Evolutionary conservation across 2,113 vertebrate genomes (phyloP).

Genomic region (Zosterops borbonicus): DNA sequence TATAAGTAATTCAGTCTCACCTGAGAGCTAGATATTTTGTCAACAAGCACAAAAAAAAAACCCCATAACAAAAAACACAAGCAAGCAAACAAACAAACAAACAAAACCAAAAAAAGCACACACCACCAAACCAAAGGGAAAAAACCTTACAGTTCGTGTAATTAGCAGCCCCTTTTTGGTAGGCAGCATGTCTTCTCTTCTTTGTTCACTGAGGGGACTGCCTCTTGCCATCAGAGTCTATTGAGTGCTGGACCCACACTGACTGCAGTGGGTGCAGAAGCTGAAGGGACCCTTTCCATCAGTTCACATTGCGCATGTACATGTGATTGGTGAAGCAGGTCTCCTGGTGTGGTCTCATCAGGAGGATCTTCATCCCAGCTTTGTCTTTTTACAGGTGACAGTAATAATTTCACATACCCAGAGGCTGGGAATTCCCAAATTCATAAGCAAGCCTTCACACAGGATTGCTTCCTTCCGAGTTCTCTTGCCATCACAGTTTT

Average conservation of each 20-base stretch:
- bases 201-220: background rate
- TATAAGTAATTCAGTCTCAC: background rate
- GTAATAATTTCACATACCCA: background rate
- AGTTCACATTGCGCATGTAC: background rate
- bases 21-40: background rate
- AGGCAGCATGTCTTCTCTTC: background rate
- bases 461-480: background rate
- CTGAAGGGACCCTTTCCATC: background rate
- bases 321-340: background rate
- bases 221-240: background rate
- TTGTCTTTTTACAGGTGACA: background rate
- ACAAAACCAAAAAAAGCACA: too few species aligned
- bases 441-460: background rate
- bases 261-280: fast-evolving
- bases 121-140: too few species aligned
- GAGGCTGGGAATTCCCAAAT: background rate
- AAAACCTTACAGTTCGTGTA: background rate
- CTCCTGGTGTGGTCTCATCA: background rate
- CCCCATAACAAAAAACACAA: too few species aligned
- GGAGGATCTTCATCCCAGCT: background rate
- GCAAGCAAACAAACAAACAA: too few species aligned
- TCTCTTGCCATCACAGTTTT: background rate
- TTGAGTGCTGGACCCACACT: background rate
- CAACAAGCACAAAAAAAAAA: too few species aligned
- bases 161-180: background rate